Evolutionary conservation across 1,140 invertebrate species (phyloP), one percentile per base, ranked within the genome.

Genomic region (Sipha flava): DNA sequence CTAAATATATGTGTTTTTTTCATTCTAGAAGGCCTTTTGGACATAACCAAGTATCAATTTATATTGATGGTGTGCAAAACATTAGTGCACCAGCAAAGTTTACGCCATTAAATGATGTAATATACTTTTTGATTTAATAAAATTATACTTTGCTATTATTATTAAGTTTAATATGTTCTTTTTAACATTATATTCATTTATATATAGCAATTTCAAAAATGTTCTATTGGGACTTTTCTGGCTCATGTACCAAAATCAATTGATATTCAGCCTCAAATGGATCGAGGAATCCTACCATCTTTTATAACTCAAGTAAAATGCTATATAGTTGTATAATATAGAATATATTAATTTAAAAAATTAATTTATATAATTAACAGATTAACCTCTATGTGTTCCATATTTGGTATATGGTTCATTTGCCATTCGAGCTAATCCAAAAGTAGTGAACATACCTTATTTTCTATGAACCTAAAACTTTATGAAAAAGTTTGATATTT

Each of bases 21-120:
- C 72, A 57, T 82, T 79, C 45, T 66, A 84, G 87, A 77, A 83
- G 89, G 57, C 90, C 89, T n/a, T 90, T 91, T 84, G 87, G 88
- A 18, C 87, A 89, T 81, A 90, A 89, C 82, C 88, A 90, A 81
- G 84, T 91, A 7, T 86, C 85, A 79, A 86, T 91, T 29, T 91
- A 88, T 82, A 87, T 91, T 79, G 90, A 91, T 85, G 90, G 90
- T 43, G 85, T 86, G 26, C 87, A 89, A 81, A 87, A 87, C 80
- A 82, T 89, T 14, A 87, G 85, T 68, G 85, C 87, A 31, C 87
- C 87, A 0, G 84, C 90, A 18, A 90, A 90, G 82, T 89, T 89
- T 82, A 89, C 89, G 43, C 86, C 87, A 1, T 84, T 90, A 31
- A 86, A 87, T 81, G 90, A 90, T 83, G 88, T 89, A 66, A 70